These are phyloP conservation scores for Drosophila picticornis DNA, from an alignment of 2,888 invertebrate genomes.

Conservation along the genomic window DNA sequence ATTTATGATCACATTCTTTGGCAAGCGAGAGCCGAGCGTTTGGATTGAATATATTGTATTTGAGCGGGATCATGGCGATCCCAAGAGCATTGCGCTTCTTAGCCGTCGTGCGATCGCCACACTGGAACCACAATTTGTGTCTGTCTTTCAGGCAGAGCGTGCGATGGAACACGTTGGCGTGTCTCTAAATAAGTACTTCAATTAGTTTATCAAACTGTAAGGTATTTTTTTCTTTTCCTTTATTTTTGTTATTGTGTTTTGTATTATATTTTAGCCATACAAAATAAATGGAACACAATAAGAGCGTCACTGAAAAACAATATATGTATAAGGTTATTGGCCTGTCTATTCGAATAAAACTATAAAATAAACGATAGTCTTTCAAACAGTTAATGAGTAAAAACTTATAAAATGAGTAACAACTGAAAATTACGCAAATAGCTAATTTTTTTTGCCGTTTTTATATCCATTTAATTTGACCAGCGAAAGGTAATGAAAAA, in stretches of 20 bases:
- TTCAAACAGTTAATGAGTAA: not conserved
- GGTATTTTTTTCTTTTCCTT: too few species aligned
- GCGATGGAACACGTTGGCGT: slow-evolving; percentile 57
- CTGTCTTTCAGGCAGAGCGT: slow-evolving; percentile 62
- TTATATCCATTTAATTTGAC: not conserved
- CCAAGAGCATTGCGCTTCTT: slow-evolving; percentile 86
- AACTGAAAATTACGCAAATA: not conserved
- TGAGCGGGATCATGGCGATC: slow-evolving; percentile 88
- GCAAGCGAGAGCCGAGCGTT: slow-evolving; percentile 88
- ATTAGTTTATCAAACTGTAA: slow-evolving; percentile 1
- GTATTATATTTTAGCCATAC: not conserved
- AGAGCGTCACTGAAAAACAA: not conserved
- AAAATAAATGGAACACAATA: not conserved
- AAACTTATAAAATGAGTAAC: not conserved
- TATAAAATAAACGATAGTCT: not conserved
- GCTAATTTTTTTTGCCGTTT: not conserved
- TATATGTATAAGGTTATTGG: not conserved
- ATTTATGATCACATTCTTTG: slow-evolving; percentile 89
- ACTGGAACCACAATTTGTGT: slow-evolving; percentile 84
- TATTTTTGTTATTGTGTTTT: slow-evolving; percentile 1
- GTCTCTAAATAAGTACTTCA: slow-evolving; percentile 39
- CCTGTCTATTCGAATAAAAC: not conserved
- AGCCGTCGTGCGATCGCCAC: slow-evolving; percentile 88
- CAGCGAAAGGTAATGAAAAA: not conserved
- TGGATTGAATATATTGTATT: slow-evolving; percentile 92